Evolutionary conservation across 2,888 invertebrate species (phyloP).

Genomic region (Rapana venosa): DNA sequence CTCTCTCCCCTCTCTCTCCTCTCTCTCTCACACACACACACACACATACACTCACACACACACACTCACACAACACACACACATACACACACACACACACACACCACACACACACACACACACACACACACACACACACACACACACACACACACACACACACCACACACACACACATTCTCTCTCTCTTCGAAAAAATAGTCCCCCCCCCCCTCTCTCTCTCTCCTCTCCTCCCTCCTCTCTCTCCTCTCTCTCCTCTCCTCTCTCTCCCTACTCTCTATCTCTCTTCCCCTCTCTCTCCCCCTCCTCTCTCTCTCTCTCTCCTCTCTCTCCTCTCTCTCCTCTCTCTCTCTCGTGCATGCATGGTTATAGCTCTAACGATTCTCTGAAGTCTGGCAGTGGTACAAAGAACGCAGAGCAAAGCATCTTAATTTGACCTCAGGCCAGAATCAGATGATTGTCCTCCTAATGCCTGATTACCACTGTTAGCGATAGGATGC

Average conservation of each 20-base stretch:
- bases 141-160: not conserved
- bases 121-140: slow-evolving; percentile 19
- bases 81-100: no score
- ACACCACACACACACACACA: not conserved
- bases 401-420: no score
- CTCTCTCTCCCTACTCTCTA: not conserved
- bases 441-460: no score
- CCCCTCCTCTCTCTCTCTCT: not conserved
- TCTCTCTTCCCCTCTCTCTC: not conserved
- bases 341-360: no score
- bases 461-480: no score
- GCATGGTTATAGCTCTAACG: no score
- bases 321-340: not conserved
- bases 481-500: no score
- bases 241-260: not conserved
- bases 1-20: not conserved
- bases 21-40: not conserved
- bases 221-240: not conserved
- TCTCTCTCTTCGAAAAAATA: not conserved
- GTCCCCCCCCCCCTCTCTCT: not conserved
- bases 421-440: no score
- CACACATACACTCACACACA: not conserved
- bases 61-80: no score
- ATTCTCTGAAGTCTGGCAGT: no score
- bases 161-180: not conserved